phyloP scores from a whole-genome alignment of 2,888 invertebrate species.

The Atherix ibis region DNA sequence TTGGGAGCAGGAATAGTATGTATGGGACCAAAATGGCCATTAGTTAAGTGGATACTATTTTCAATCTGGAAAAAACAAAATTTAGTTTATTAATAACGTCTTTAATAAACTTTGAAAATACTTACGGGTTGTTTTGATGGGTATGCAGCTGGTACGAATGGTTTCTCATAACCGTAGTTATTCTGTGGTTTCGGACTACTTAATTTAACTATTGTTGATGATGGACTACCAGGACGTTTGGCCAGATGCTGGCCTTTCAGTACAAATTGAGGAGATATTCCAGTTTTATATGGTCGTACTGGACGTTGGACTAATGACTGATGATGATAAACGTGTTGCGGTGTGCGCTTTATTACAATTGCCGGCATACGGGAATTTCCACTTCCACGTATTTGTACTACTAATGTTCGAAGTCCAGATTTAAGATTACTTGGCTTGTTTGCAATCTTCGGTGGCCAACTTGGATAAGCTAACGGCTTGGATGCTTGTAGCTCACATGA shows the following conservation, averaged over 20 bases:
- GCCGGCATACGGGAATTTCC: constrained; percentile 26
- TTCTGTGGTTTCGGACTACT: constrained; percentile 20
- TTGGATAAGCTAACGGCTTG: constrained; percentile 20
- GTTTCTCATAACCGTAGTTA: constrained; percentile 25
- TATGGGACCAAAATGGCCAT: constrained; percentile 78
- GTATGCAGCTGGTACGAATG: constrained; percentile 17
- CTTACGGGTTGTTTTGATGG: background rate
- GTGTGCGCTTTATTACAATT: constrained; percentile 23
- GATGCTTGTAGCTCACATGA: constrained; percentile 18
- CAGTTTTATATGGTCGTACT: constrained; percentile 9
- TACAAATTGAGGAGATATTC: constrained; percentile 10
- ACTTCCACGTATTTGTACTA: constrained; percentile 30
- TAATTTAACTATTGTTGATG: constrained; percentile 23
- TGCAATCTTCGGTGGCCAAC: constrained; percentile 20
- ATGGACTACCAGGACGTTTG: constrained; percentile 15
- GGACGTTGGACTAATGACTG: background rate
- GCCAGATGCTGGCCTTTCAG: constrained; percentile 10
- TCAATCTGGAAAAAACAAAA: constrained; percentile 19
- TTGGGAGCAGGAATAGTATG: constrained; percentile 78
- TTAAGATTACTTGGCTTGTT: constrained; percentile 4
- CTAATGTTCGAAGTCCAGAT: constrained; percentile 20
- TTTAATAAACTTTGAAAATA: background rate
- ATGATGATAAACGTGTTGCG: constrained; percentile 4
- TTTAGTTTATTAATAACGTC: constrained; percentile 2
- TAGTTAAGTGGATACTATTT: constrained; percentile 48